Evolutionary conservation across 2,113 vertebrate genomes (phyloP).

Genomic region (Mastomys natalensis): DNA sequence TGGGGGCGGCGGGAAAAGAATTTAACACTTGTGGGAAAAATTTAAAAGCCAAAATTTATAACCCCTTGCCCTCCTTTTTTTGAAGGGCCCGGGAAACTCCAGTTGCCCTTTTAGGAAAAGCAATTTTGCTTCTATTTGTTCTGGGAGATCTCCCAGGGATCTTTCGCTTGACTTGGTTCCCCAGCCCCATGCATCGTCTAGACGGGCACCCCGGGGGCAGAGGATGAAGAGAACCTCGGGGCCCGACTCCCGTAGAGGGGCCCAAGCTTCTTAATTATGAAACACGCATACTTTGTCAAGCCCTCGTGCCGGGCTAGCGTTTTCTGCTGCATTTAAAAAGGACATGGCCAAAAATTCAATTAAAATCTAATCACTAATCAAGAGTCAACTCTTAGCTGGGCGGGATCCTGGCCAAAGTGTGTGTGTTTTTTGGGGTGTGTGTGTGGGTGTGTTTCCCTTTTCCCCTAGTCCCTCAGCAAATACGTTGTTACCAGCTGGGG

Average conservation of each 20-base stretch:
- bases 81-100: conserved; percentile 62
- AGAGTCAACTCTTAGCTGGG: conserved; percentile 6
- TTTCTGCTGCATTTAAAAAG: conserved; percentile 31
- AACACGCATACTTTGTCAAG: background rate
- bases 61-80: conserved; percentile 60
- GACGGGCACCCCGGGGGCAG: rapidly evolving
- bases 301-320: background rate
- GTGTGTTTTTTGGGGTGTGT: no score
- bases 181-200: conserved; percentile 4
- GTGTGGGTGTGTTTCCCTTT: no score
- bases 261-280: background rate
- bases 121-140: conserved; percentile 40
- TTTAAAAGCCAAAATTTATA: conserved; percentile 76
- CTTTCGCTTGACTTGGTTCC: background rate
- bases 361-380: conserved; percentile 3
- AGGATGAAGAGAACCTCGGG: background rate
- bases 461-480: background rate
- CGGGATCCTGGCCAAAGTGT: background rate
- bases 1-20: conserved; percentile 57
- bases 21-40: conserved; percentile 70
- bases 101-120: conserved; percentile 62
- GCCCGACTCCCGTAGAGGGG: background rate
- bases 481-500: background rate
- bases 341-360: conserved; percentile 40
- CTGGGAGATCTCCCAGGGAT: conserved; percentile 28